Percentiles rank a stretch among this genome's conserved stretches.
Conservation (phyloP, 2,797 vertebrate species). For the Urosaurus nigricauda region DNA sequence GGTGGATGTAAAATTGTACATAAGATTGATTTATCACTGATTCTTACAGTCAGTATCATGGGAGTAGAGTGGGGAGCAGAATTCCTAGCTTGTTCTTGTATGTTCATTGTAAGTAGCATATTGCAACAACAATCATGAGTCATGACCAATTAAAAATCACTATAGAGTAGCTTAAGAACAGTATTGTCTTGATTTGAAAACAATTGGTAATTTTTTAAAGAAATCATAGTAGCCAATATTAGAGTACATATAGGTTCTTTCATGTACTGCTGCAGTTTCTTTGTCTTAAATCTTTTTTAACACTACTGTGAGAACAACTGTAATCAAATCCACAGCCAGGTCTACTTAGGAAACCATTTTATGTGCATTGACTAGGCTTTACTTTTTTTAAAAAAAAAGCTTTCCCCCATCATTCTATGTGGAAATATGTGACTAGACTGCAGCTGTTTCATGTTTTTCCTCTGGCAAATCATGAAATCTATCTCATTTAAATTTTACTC, state of each 20-base stretch:
- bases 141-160: conserved; percentile 79
- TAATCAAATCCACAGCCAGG: conserved; percentile 71
- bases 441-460: conserved; percentile 74
- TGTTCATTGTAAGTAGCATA: conserved; percentile 89
- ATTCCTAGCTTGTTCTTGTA: conserved; percentile 79
- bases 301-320: conserved; percentile 76
- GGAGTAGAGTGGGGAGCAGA: conserved; percentile 82
- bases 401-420: conserved; percentile 62
- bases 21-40: conserved; percentile 90
- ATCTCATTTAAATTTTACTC: conserved; percentile 83
- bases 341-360: conserved; percentile 67
- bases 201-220: conserved; percentile 75
- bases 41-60: conserved; percentile 89
- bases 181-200: conserved; percentile 82
- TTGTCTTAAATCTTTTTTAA: conserved; percentile 80
- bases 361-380: conserved; percentile 66
- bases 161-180: conserved; percentile 79
- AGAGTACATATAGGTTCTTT: conserved; percentile 76
- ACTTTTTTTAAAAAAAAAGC: conserved; percentile 49
- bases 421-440: conserved; percentile 73
- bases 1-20: conserved; percentile 90
- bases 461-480: conserved; percentile 74
- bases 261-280: conserved; percentile 76
- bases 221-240: conserved; percentile 74
- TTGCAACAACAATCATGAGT: conserved; percentile 92